Conservation (phyloP, 1,140 invertebrate genomes). For the Sitophilus oryzae region DNA sequence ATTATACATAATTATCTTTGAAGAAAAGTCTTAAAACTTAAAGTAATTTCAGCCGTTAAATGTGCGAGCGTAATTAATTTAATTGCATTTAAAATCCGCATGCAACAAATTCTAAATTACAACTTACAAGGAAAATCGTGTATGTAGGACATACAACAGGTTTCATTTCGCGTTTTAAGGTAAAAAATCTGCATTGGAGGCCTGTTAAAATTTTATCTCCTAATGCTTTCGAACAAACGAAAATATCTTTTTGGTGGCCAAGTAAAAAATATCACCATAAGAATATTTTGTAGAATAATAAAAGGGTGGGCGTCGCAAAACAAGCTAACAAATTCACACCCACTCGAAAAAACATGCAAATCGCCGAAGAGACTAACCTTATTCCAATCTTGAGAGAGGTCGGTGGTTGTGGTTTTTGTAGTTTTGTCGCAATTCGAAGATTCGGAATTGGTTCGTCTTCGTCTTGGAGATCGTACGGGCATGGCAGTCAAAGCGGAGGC, state of each 20-base stretch:
- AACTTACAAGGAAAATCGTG: no score
- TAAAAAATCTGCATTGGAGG: no score
- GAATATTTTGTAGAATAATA: background rate
- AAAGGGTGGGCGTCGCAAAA: background rate
- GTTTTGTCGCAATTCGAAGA: slow-evolving; percentile 30
- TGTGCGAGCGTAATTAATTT: no score
- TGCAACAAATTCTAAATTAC: no score
- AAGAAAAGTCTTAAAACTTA: no score
- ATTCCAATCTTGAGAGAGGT: slow-evolving; percentile 33
- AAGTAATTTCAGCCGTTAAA: no score
- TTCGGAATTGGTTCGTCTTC: slow-evolving; percentile 27
- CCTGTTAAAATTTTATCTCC: no score
- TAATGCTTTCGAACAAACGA: no score
- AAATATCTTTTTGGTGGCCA: background rate
- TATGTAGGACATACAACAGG: no score
- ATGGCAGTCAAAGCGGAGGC: slow-evolving; percentile 11
- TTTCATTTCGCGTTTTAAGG: no score
- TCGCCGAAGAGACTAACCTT: slow-evolving; percentile 38
- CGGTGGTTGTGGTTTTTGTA: slow-evolving; percentile 25
- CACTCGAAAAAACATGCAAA: slow-evolving; percentile 24
- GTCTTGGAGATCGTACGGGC: slow-evolving; percentile 17
- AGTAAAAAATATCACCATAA: background rate
- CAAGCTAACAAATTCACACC: slow-evolving; percentile 27
- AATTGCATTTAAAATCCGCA: no score
- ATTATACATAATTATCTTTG: no score